Conservation (phyloP, 1,140 invertebrate species). For the Theocolax elegans region DNA sequence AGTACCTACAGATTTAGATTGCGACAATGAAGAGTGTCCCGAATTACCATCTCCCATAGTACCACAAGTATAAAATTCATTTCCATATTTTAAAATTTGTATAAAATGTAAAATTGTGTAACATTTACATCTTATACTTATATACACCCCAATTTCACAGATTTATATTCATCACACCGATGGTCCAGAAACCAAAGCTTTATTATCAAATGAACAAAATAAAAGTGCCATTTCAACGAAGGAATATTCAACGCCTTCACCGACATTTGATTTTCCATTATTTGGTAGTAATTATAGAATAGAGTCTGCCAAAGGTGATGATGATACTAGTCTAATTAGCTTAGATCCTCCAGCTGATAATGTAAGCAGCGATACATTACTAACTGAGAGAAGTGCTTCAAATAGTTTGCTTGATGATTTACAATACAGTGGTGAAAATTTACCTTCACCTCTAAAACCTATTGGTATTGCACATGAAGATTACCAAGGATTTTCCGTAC, state of each 20-base stretch:
- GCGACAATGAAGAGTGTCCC: constrained; percentile 66
- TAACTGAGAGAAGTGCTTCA: constrained; percentile 47
- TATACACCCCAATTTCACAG: constrained; percentile 36
- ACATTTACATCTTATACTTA: no score
- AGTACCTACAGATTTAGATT: constrained; percentile 72
- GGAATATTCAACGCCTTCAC: constrained; percentile 63
- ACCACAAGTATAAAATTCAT: constrained; percentile 53
- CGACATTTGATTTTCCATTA: constrained; percentile 63
- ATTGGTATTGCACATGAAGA: constrained; percentile 66
- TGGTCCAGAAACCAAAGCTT: constrained; percentile 49
- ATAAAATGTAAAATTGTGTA: no score
- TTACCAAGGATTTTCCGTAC: constrained; percentile 77
- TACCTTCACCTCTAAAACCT: constrained; percentile 73
- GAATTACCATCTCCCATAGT: constrained; percentile 63
- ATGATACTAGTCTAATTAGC: constrained; percentile 68
- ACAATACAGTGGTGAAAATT: constrained; percentile 68
- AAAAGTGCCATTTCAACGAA: constrained; percentile 48
- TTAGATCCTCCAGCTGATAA: constrained; percentile 68
- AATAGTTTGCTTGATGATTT: constrained; percentile 67
- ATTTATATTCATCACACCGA: constrained; percentile 49
- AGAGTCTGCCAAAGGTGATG: constrained; percentile 57
- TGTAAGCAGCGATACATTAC: constrained; percentile 51
- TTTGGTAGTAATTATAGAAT: constrained; percentile 60
- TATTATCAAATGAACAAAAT: constrained; percentile 44
- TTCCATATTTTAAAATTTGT: no score